These are phyloP conservation scores for Geococcyx californianus DNA, from an alignment of 2,113 vertebrate genomes.

Conservation along the genomic window DNA sequence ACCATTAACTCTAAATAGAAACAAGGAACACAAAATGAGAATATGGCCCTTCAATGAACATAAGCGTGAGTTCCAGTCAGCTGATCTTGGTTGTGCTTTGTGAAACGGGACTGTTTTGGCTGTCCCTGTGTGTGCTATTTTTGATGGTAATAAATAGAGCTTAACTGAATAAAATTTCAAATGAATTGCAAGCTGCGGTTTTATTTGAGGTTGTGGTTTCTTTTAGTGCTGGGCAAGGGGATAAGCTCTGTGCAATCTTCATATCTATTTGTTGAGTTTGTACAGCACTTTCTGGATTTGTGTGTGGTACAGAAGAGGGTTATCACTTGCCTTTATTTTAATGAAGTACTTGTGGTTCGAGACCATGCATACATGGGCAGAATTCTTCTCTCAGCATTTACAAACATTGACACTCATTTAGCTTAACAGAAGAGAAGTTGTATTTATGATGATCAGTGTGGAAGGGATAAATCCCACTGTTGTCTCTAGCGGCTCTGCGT, in stretches of 20 bases:
- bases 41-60: background rate
- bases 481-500: background rate
- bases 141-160: conserved; percentile 52
- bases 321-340: background rate
- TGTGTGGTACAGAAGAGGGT: background rate
- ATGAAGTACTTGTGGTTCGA: background rate
- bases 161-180: conserved; percentile 58
- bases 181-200: background rate
- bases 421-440: background rate
- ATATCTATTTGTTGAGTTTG: background rate
- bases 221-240: background rate
- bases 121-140: conserved; percentile 4
- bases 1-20: conserved; percentile 56
- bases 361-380: background rate
- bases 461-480: background rate
- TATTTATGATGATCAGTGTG: background rate
- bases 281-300: background rate
- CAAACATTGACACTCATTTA: background rate
- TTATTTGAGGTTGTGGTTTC: background rate
- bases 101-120: background rate
- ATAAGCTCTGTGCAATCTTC: background rate
- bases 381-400: background rate
- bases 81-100: background rate
- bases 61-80: conserved; percentile 51
- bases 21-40: conserved; percentile 40